Percentiles rank a stretch among this genome's conserved stretches.
Evolutionary conservation across 2,888 invertebrate genomes (phyloP).

Genomic region (Nomada goodeniana): DNA sequence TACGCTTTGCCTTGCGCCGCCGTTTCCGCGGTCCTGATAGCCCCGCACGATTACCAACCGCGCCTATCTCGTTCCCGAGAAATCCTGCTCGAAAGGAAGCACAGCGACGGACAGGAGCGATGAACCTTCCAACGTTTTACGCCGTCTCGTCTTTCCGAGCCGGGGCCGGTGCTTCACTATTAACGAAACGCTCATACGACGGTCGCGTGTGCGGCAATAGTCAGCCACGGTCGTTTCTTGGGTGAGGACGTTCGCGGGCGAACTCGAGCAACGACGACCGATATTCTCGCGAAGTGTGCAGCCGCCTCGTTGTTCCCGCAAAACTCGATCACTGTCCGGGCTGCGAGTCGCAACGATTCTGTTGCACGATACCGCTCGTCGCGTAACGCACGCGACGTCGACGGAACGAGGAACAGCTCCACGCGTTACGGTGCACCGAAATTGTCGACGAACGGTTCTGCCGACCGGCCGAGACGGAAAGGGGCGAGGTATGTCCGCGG

Average conservation of each 20-base stretch:
- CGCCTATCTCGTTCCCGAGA: neutral
- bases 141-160: neutral
- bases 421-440: neutral
- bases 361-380: constrained; percentile 21
- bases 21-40: constrained; percentile 15
- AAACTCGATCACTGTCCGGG: constrained; percentile 41
- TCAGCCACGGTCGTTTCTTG: neutral
- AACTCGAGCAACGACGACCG: constrained; percentile 13
- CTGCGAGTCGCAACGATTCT: constrained; percentile 28
- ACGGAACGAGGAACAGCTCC: neutral
- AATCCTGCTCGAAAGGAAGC: neutral
- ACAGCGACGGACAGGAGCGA: too few relatives aligned
- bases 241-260: neutral
- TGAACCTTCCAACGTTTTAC: neutral
- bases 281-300: neutral
- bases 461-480: too few relatives aligned
- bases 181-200: neutral
- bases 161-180: neutral
- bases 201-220: constrained; percentile 18
- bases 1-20: neutral
- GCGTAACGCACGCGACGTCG: constrained; percentile 20
- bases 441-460: neutral
- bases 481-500: neutral
- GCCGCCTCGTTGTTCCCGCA: neutral
- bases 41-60: neutral